Conservation (phyloP, 1,140 invertebrate genomes). For the Mactra quadrangularis region DNA sequence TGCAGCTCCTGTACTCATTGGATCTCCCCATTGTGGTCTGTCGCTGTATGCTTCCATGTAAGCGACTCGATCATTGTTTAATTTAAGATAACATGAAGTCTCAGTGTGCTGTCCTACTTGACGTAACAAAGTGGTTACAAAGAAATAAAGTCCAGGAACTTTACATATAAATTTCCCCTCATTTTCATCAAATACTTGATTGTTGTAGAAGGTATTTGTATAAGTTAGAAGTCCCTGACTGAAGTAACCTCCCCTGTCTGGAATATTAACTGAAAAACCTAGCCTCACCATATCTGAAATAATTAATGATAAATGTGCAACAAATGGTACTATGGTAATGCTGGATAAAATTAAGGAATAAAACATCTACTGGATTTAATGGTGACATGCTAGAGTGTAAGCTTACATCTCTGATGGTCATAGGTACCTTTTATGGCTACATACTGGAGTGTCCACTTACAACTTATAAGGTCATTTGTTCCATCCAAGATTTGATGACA, state of each 20-base stretch:
- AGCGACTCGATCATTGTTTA: neutral
- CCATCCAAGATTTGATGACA: too few species aligned
- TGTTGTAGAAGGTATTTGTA: conserved; percentile 6
- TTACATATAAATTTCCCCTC: neutral
- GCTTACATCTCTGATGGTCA: too few species aligned
- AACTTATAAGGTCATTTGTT: too few species aligned
- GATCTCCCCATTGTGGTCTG: neutral
- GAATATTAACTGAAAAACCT: neutral
- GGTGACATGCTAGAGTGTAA: too few species aligned
- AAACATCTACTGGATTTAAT: too few species aligned
- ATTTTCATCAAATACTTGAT: neutral
- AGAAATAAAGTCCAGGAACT: conserved; percentile 4
- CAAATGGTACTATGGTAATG: too few species aligned
- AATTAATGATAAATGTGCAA: too few species aligned
- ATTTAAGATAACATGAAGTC: neutral
- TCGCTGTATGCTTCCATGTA: conserved; percentile 1
- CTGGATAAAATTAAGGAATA: too few species aligned
- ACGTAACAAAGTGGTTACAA: neutral
- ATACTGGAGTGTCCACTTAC: too few species aligned
- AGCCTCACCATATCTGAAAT: neutral
- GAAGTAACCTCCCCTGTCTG: neutral
- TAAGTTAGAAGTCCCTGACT: neutral
- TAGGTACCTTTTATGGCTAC: too few species aligned
- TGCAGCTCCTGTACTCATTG: neutral
- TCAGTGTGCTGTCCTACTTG: conserved; percentile 14